phyloP scores from a whole-genome alignment of 2,113 vertebrate genomes.

The Ivindomyrus marchei region DNA sequence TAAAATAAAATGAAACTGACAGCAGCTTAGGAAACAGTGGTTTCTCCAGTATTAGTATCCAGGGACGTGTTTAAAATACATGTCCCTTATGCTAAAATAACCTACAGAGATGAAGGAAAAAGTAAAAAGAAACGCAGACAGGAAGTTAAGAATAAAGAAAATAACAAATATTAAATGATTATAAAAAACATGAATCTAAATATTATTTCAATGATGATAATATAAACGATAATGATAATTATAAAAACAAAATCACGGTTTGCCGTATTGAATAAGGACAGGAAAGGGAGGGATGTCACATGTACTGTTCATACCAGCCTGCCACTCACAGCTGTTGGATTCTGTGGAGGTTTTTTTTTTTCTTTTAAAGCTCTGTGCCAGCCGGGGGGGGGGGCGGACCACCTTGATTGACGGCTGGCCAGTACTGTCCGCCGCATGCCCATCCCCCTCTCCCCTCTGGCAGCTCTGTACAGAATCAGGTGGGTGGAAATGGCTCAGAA shows the following conservation, averaged over 20 bases:
- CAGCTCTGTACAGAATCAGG: conserved; percentile 62
- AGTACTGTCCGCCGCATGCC: conserved; percentile 39
- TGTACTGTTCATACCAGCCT: conserved; percentile 43
- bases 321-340: conserved; percentile 33
- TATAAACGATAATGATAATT: conserved; percentile 41
- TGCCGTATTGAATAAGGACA: conserved; percentile 55
- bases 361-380: conserved; percentile 34
- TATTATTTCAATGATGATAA: conserved; percentile 43
- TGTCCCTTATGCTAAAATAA: conserved; percentile 43
- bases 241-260: conserved; percentile 38
- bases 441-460: conserved; percentile 51
- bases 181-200: conserved; percentile 49
- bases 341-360: conserved; percentile 42
- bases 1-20: conserved; percentile 40
- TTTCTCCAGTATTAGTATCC: conserved; percentile 47
- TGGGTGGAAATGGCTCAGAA: conserved; percentile 72
- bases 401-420: conserved; percentile 42
- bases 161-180: conserved; percentile 49
- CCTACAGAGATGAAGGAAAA: conserved; percentile 13
- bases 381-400: conserved; percentile 33
- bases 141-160: conserved; percentile 57
- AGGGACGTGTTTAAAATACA: conserved; percentile 52
- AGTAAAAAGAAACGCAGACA: conserved; percentile 41
- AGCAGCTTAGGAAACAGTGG: conserved; percentile 56
- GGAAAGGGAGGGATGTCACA: conserved; percentile 36